Evolutionary conservation across 2,797 vertebrate species (phyloP).

Genomic region (Myiotriccus ornatus): DNA sequence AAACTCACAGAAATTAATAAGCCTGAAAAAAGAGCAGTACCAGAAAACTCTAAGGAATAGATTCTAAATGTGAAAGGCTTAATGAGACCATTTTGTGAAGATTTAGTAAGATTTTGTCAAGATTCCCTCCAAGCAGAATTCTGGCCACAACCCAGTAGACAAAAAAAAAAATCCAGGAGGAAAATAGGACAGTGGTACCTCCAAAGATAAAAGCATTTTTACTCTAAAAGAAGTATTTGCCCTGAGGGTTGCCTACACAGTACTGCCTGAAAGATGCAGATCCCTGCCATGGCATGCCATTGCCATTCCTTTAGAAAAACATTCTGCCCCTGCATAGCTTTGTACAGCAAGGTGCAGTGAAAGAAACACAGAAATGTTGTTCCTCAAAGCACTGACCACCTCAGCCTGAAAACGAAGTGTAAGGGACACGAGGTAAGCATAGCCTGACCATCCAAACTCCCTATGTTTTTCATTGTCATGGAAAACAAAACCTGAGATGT

Average conservation of each 20-base stretch:
- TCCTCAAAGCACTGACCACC: neutral
- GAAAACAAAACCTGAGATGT: neutral
- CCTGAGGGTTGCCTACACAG: neutral
- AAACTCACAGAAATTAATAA: neutral
- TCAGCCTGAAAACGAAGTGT: neutral
- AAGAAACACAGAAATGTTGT: neutral
- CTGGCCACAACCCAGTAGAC: neutral
- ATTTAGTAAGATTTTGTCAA: neutral
- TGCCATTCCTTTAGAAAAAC: neutral
- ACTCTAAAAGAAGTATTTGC: neutral
- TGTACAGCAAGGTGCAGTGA: neutral
- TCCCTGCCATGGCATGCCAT: neutral
- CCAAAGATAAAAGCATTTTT: neutral
- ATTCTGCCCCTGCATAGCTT: neutral
- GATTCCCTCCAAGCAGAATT: neutral
- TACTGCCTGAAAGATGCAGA: neutral
- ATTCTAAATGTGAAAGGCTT: neutral
- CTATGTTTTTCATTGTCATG: neutral
- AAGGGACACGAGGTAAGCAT: neutral
- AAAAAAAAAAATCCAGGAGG: neutral
- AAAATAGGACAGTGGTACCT: neutral
- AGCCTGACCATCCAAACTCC: neutral
- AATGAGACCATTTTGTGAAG: neutral
- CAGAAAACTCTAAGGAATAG: neutral
- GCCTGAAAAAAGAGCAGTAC: neutral